phyloP scores from a whole-genome alignment of 2,113 vertebrate genomes.

The Chrysochloris asiatica region DNA sequence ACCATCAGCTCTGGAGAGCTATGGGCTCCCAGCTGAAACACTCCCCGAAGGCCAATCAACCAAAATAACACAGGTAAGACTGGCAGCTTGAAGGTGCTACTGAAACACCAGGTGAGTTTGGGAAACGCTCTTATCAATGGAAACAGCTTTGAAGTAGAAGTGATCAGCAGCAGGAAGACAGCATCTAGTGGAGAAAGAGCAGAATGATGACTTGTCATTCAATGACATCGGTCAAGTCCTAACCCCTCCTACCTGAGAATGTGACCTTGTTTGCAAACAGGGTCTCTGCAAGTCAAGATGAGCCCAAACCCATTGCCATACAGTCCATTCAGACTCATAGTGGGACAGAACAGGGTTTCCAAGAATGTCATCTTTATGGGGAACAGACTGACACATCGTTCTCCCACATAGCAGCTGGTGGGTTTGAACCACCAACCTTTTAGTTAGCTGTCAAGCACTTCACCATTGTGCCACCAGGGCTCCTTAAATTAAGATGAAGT shows the following conservation, averaged over 20 bases:
- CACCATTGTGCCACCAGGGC: too few relatives aligned
- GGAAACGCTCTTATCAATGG: not conserved
- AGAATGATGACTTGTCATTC: not conserved
- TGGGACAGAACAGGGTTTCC: too few relatives aligned
- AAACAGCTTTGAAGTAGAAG: not conserved
- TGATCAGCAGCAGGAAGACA: not conserved
- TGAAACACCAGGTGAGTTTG: not conserved
- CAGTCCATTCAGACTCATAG: not conserved
- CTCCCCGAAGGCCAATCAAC: not conserved
- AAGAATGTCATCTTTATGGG: too few relatives aligned
- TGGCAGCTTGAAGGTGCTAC: accelerated
- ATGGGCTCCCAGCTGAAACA: not conserved
- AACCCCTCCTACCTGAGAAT: not conserved
- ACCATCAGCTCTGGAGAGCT: not conserved
- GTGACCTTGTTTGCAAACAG: not conserved
- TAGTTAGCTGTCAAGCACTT: too few relatives aligned
- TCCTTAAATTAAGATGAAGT: too few relatives aligned
- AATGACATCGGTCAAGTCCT: not conserved
- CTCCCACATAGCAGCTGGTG: too few relatives aligned
- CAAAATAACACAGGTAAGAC: not conserved
- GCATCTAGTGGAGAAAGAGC: not conserved
- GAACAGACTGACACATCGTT: too few relatives aligned
- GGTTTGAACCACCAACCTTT: too few relatives aligned
- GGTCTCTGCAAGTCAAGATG: not conserved
- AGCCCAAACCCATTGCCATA: not conserved